These are phyloP conservation scores for Brachyptera risi DNA, from an alignment of 2,888 invertebrate species.

Conservation along the genomic window DNA sequence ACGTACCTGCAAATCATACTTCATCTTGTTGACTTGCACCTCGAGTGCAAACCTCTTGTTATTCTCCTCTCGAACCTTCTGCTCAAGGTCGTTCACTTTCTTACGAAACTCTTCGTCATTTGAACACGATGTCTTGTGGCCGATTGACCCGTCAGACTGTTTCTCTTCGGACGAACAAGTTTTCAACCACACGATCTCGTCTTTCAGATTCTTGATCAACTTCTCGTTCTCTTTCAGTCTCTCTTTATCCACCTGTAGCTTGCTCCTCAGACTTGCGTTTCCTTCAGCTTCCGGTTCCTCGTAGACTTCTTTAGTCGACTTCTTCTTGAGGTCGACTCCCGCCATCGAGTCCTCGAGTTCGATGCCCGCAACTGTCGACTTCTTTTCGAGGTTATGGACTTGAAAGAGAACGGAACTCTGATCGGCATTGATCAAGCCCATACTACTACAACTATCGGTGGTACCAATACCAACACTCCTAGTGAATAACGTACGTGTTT, in stretches of 20 bases:
- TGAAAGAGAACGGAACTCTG: no score
- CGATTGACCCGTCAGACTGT: neutral
- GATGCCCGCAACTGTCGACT: no score
- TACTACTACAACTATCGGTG: no score
- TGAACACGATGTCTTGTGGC: neutral
- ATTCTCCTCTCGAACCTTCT: slow-evolving; percentile 34
- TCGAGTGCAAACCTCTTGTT: slow-evolving; percentile 32
- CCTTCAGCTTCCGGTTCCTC: no score
- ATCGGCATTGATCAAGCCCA: no score
- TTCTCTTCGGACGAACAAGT: neutral
- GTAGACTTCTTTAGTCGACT: no score
- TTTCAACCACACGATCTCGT: slow-evolving; percentile 15
- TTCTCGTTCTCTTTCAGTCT: slow-evolving; percentile 26
- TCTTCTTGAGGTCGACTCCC: no score
- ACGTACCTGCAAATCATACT: slow-evolving; percentile 34
- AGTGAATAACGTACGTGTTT: no score
- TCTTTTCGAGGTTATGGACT: no score
- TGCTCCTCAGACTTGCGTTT: slow-evolving; percentile 24
- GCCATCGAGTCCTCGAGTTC: no score
- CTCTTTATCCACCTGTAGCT: slow-evolving; percentile 30
- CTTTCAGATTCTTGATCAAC: slow-evolving; percentile 25
- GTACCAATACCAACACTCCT: no score
- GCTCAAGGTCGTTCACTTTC: slow-evolving; percentile 33
- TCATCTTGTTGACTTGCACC: slow-evolving; percentile 33
- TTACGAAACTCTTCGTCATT: slow-evolving; percentile 20